A percentile compares a stretch with the other conserved stretches of the same genome.
Evolutionary conservation across 2,888 invertebrate species (phyloP).

Genomic region (Oasisia sp.): DNA sequence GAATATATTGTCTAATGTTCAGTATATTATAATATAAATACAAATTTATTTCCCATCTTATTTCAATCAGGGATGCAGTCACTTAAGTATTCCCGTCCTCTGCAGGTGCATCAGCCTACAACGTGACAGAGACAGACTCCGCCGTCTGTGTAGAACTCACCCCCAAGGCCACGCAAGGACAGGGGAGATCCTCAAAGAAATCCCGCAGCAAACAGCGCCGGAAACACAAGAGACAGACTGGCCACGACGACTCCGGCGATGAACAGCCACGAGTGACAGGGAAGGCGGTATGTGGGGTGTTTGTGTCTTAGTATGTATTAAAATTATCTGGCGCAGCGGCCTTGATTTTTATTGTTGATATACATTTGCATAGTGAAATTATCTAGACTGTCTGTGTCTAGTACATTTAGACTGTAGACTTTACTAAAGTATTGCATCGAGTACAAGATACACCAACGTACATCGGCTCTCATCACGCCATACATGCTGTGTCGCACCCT

Average conservation of each 20-base stretch:
- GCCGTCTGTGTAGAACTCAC: background rate
- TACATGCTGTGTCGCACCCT: too few relatives aligned
- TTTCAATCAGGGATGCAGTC: background rate
- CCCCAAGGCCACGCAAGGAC: background rate
- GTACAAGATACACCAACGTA: too few relatives aligned
- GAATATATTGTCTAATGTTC: background rate
- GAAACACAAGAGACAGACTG: background rate
- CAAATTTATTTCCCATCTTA: background rate
- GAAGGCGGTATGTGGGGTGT: background rate
- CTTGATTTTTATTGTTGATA: too few relatives aligned
- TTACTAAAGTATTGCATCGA: too few relatives aligned
- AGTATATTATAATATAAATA: too few relatives aligned
- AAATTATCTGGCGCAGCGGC: too few relatives aligned
- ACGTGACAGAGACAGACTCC: background rate
- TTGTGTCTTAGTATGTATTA: background rate
- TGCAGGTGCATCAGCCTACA: background rate
- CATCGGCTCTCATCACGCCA: too few relatives aligned
- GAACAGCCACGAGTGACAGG: conserved; percentile 3
- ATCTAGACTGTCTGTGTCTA: too few relatives aligned
- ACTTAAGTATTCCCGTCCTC: background rate
- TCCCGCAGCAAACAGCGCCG: background rate
- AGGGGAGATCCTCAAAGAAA: background rate
- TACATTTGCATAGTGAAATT: too few relatives aligned
- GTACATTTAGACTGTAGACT: too few relatives aligned
- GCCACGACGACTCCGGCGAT: conserved; percentile 5